Percentiles rank a stretch among this genome's conserved stretches.
phyloP scores from a whole-genome alignment of 2,888 invertebrate genomes.

The Chrysomela aeneicollis region DNA sequence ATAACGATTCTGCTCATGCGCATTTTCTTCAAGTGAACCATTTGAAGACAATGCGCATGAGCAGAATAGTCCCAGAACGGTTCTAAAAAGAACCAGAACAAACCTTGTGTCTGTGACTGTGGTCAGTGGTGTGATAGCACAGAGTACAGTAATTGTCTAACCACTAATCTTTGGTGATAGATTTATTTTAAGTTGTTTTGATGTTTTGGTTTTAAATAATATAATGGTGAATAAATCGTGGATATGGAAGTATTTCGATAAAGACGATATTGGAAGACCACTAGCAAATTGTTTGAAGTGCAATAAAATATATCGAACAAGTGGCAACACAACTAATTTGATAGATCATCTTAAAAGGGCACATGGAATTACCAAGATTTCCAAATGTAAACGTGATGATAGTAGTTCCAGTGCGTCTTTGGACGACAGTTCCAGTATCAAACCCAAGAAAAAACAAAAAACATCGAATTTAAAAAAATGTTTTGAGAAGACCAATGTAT shows the following conservation, averaged over 20 bases:
- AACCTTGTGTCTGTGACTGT: too few species aligned
- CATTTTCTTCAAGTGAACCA: too few species aligned
- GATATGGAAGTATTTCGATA: not conserved
- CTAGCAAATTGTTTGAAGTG: conserved; percentile 21
- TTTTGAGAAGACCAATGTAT: conserved; percentile 4
- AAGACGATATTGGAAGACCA: not conserved
- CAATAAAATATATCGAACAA: conserved; percentile 13
- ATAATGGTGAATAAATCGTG: not conserved
- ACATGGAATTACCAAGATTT: conserved; percentile 5
- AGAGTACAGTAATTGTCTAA: too few species aligned
- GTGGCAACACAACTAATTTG: conserved; percentile 20
- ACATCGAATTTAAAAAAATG: conserved; percentile 11
- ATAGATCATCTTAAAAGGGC: conserved; percentile 22
- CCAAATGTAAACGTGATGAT: too few species aligned
- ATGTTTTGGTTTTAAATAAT: not conserved
- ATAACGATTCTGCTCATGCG: too few species aligned
- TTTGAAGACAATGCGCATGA: too few species aligned
- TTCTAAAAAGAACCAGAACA: too few species aligned
- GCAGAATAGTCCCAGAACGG: too few species aligned
- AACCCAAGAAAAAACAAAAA: conserved; percentile 4
- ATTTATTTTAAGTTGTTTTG: not conserved
- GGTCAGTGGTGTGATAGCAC: too few species aligned
- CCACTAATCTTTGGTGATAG: too few species aligned
- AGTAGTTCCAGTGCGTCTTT: too few species aligned
- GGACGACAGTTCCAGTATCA: too few species aligned